Conservation (phyloP, 2,888 invertebrate genomes). For the Plemyria rubiginata region DNA sequence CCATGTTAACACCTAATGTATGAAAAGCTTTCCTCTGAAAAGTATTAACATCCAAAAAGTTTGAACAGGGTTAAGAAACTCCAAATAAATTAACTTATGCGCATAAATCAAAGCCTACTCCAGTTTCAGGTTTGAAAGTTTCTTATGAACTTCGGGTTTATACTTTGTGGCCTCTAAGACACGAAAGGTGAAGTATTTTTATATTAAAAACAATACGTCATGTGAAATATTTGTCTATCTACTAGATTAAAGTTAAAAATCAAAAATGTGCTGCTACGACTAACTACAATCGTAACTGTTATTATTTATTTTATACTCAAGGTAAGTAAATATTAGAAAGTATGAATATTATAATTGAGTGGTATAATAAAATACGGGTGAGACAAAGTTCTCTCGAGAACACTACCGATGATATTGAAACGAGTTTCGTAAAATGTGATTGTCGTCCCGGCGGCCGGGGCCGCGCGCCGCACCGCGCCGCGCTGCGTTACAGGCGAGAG, state of each 20-base stretch:
- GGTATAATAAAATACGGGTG: neutral
- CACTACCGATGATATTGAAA: slow-evolving; percentile 8
- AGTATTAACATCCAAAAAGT: slow-evolving; percentile 31
- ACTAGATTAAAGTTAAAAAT: too few species aligned
- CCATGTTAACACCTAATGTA: neutral
- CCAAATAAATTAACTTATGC: slow-evolving; percentile 38
- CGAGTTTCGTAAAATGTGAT: slow-evolving; percentile 27
- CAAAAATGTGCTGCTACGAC: too few species aligned
- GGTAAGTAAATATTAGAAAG: too few species aligned
- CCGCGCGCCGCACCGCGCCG: too few species aligned
- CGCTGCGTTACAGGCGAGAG: too few species aligned
- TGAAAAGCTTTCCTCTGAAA: neutral
- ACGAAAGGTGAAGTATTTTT: too few species aligned
- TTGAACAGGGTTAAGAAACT: slow-evolving; percentile 28
- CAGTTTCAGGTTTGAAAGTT: slow-evolving; percentile 26
- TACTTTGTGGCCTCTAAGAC: neutral
- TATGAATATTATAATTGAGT: too few species aligned
- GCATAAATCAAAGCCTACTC: slow-evolving; percentile 38
- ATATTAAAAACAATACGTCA: too few species aligned
- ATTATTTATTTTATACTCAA: too few species aligned
- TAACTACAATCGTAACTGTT: too few species aligned
- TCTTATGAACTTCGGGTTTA: slow-evolving; percentile 16
- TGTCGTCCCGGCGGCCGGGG: too few species aligned
- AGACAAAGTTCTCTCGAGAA: slow-evolving; percentile 3
- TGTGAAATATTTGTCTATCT: too few species aligned